Conservation (phyloP, 2,888 invertebrate species). For the Philereme vetulata region DNA sequence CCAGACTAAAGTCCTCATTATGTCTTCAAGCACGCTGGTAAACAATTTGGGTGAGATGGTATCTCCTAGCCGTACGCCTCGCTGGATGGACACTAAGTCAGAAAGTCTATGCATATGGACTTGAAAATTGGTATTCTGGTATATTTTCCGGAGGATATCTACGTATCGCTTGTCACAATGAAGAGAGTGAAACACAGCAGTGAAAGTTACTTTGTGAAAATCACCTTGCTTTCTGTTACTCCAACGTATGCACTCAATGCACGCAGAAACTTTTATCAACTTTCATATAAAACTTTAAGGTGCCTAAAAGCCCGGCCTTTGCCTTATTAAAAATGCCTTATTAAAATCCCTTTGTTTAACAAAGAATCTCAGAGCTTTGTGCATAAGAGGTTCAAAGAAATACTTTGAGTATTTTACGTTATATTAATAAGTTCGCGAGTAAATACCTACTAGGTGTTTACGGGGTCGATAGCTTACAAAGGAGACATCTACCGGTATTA, state of each 20-base stretch:
- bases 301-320: slow-evolving; percentile 23
- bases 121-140: no score
- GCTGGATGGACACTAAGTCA: no score
- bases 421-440: slow-evolving; percentile 7
- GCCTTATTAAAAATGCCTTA: slow-evolving; percentile 27
- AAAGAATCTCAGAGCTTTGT: slow-evolving; percentile 20
- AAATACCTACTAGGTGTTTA: slow-evolving; percentile 2
- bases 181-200: no score
- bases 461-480: neutral
- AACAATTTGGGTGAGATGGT: no score
- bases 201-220: no score
- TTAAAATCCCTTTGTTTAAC: slow-evolving; percentile 27
- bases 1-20: no score
- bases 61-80: no score
- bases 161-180: no score
- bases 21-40: no score
- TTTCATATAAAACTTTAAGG: slow-evolving; percentile 19
- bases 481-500: no score
- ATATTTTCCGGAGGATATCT: no score
- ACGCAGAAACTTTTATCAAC: slow-evolving; percentile 15
- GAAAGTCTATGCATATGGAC: no score
- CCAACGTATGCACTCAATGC: slow-evolving; percentile 5
- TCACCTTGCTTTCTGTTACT: neutral
- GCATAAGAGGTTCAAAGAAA: slow-evolving; percentile 23
- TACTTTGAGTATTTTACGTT: slow-evolving; percentile 3